Percentiles rank a stretch among this genome's conserved stretches.
These are phyloP conservation scores for Zoanthus sansibaricus DNA, from an alignment of 92 coral and sea anemone species.

Conservation along the genomic window DNA sequence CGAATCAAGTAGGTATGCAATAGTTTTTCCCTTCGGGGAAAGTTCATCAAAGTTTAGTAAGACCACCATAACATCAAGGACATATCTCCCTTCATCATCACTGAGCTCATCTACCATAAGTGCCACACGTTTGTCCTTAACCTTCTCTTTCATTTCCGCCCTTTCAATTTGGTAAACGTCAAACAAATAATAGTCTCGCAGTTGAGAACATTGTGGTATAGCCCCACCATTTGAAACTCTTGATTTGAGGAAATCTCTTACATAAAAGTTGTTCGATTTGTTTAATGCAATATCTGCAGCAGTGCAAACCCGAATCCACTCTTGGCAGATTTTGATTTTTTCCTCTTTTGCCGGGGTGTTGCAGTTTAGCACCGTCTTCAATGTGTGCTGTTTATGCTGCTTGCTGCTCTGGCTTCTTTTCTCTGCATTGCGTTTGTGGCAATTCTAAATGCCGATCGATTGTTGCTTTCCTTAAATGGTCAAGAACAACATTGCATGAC, in stretches of 20 bases:
- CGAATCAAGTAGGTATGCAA: background rate
- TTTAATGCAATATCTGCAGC: constrained; percentile 1
- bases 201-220: background rate
- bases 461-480: constrained; percentile 16
- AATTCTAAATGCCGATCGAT: constrained; percentile 15
- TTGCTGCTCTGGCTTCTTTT: constrained; percentile 36
- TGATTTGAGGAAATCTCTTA: constrained; percentile 1
- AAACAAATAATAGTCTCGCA: background rate
- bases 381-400: constrained; percentile 15
- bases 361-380: constrained; percentile 31
- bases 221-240: constrained; percentile 3
- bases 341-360: background rate
- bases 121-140: constrained; percentile 8
- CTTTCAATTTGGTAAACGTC: background rate
- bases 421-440: constrained; percentile 17
- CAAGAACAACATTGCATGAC: constrained; percentile 20
- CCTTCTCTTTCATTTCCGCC: constrained; percentile 16
- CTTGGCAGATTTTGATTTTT: constrained; percentile 4
- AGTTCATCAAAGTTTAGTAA: constrained; percentile 49
- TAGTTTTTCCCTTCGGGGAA: constrained; percentile 40
- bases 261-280: background rate
- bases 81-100: constrained; percentile 69
- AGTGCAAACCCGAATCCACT: constrained; percentile 11
- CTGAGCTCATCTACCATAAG: constrained; percentile 61
- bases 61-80: constrained; percentile 60